These are phyloP conservation scores for Dipodomys merriami DNA, from an alignment of 2,113 vertebrate species.

Conservation along the genomic window DNA sequence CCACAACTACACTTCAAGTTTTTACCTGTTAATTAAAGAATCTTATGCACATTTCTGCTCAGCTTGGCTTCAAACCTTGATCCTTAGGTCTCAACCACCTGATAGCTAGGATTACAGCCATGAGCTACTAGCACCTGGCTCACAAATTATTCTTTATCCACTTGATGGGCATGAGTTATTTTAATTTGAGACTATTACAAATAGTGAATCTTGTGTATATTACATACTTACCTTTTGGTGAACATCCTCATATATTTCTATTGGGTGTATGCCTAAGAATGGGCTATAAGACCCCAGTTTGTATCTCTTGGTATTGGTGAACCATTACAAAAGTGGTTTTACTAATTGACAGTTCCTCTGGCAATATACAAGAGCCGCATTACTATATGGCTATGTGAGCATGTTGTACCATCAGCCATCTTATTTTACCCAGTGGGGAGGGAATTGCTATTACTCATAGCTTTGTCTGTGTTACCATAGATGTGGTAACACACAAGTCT, in stretches of 20 bases:
- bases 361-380: not conserved
- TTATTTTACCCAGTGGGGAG: slow-evolving; percentile 5
- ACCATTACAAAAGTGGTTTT: slow-evolving; percentile 18
- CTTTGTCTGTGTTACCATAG: slow-evolving; percentile 14
- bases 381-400: not conserved
- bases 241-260: not conserved
- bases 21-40: no score
- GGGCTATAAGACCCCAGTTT: not conserved
- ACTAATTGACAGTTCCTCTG: not conserved
- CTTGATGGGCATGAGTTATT: not conserved
- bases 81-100: no score
- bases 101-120: no score
- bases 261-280: not conserved
- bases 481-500: not conserved
- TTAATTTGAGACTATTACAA: slow-evolving; percentile 13
- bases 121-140: no score
- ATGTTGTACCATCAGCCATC: not conserved
- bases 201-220: not conserved
- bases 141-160: not conserved
- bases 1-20: no score
- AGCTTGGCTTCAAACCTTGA: no score
- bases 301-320: not conserved
- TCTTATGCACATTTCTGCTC: no score
- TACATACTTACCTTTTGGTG: not conserved
- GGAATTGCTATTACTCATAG: not conserved